These are phyloP conservation scores for Ursus arctos DNA, from an alignment of 2,113 vertebrate genomes.

Conservation along the genomic window DNA sequence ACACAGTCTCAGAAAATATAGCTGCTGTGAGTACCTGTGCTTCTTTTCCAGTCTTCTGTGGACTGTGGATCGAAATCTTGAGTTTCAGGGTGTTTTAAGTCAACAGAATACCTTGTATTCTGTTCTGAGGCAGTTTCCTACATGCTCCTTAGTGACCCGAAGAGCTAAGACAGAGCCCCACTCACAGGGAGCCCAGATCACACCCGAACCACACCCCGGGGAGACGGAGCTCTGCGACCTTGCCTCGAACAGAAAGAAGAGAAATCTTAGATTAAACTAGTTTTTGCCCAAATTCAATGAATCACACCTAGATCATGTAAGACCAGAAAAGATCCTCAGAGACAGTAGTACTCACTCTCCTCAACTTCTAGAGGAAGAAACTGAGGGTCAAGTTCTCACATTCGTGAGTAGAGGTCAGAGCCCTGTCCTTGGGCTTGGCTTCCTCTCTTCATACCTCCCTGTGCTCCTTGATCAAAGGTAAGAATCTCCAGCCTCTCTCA, in stretches of 20 bases:
- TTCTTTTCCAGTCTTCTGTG: background rate
- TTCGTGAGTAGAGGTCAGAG: background rate
- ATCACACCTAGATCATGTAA: background rate
- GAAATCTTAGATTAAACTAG: background rate
- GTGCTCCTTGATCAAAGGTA: background rate
- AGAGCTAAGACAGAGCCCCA: background rate
- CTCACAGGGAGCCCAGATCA: accelerated
- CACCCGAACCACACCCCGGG: accelerated
- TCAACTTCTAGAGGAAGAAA: background rate
- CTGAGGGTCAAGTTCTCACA: background rate
- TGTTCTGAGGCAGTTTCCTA: background rate
- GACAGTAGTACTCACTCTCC: background rate
- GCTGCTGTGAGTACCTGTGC: accelerated
- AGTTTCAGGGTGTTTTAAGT: background rate
- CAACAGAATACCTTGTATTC: background rate
- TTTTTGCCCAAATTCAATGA: background rate
- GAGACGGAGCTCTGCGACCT: too few species aligned
- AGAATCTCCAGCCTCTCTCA: background rate
- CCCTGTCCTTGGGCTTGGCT: background rate
- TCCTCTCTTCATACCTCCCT: background rate
- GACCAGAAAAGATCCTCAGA: background rate
- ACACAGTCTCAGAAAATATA: background rate
- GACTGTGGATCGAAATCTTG: background rate
- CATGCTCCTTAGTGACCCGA: background rate
- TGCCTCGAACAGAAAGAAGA: background rate